Evolutionary conservation across 2,888 invertebrate genomes (phyloP), one percentile per base, ranked within the genome.

Genomic region (Branchellion lobata): DNA sequence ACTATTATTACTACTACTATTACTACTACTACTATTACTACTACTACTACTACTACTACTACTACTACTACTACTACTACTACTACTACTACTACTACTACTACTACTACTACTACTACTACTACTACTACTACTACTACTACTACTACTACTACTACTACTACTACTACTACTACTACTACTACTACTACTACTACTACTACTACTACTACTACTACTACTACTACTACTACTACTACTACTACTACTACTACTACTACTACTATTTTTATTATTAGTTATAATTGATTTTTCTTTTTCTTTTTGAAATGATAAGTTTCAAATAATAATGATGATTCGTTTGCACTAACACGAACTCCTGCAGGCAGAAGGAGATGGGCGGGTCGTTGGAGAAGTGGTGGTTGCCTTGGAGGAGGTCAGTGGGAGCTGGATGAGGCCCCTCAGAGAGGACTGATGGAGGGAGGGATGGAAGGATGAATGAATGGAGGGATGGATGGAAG

Each of bases 171-270:
- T 75, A 47, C 75, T 75, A 75, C 75, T 57, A 75, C 75, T 75
- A 75, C 75, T 75, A 68, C 75, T 75, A 75, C 75, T 75, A 75
- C 75, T 75, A 75, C 75, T 75, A 75, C 75, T 75, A 75, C 75
- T 75, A 75, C 75, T 75, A 75, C 75, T 75, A 75, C 75, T 75
- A 75, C 75, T 75, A 75, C 75, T 75, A 75, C 75, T 75, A 75
- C 75, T 75, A 75, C 75, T 75, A 75, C 75, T 75, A 51, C 51
- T 75, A 75, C 75, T 75, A 75, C 75, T 75, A 75, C 75, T 75
- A 75, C 75, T 75, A 75, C 75, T 75, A 51, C 51, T 75, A 75
- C 75, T 75, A 75, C 75, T 47, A 51, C 75, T 75, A 75, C 75
- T 75, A 51, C 51, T 57, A 75, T 47, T 75, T n/a, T n/a, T n/a